Percentiles rank a stretch among this genome's conserved stretches.
phyloP scores from a whole-genome alignment of 2,113 vertebrate species.

The Geococcyx californianus region DNA sequence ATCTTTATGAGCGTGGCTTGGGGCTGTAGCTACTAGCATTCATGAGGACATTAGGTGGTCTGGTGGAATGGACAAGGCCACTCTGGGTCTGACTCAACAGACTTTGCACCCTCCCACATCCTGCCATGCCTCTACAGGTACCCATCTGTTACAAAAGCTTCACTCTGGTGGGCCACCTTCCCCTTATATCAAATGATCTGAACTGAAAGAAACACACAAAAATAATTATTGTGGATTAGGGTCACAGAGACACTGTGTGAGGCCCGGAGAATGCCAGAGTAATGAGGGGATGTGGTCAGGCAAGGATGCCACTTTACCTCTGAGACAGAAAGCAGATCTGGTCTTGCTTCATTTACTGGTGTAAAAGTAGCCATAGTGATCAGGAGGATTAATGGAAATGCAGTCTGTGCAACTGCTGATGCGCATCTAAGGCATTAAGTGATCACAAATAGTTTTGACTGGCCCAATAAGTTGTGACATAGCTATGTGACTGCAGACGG shows the following conservation, averaged over 20 bases:
- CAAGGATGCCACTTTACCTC: background rate
- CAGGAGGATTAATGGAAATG: background rate
- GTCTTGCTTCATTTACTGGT: background rate
- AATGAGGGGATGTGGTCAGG: background rate
- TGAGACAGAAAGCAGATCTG: background rate
- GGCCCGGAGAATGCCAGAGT: background rate
- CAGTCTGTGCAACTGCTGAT: background rate
- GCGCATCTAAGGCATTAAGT: background rate
- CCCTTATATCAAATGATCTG: background rate
- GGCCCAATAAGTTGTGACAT: background rate
- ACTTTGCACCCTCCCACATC: background rate
- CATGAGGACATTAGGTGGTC: accelerated
- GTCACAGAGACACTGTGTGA: background rate
- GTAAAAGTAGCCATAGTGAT: background rate
- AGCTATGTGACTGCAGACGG: background rate
- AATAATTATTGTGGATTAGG: background rate
- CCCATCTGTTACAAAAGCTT: background rate
- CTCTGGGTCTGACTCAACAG: background rate
- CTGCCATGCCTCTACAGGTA: background rate
- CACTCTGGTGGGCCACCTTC: background rate
- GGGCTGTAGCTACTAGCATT: background rate
- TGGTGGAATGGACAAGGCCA: background rate
- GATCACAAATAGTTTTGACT: background rate
- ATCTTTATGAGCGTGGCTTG: background rate
- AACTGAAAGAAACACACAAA: background rate